phyloP scores from a whole-genome alignment of 2,888 invertebrate genomes.

The Drosophila nr. perissopoda region DNA sequence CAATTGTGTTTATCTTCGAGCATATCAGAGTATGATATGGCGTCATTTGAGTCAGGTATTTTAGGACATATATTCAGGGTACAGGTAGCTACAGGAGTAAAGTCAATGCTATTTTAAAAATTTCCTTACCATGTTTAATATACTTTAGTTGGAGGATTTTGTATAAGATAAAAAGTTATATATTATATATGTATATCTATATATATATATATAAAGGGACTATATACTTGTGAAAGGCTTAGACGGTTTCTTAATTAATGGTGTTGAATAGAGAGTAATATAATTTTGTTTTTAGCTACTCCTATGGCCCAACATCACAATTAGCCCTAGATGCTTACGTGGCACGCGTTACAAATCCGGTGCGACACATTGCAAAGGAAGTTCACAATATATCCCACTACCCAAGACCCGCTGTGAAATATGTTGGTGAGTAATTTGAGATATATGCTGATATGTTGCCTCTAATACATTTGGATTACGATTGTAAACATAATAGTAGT shows the following conservation, averaged over 20 bases:
- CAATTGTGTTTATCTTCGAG: no score
- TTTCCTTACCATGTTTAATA: not conserved
- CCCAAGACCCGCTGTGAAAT: conserved; percentile 89
- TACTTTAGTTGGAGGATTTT: not conserved
- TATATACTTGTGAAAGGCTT: not conserved
- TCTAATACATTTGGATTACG: conserved; percentile 12
- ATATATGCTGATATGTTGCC: conserved; percentile 6
- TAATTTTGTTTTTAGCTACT: conserved; percentile 56
- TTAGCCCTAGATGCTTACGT: conserved; percentile 89
- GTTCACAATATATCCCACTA: conserved; percentile 89
- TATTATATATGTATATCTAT: not conserved
- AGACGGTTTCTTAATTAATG: not conserved
- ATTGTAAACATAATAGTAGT: conserved; percentile 22
- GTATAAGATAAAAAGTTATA: not conserved
- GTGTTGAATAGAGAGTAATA: not conserved
- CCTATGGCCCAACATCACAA: conserved; percentile 85
- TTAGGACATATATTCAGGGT: not conserved
- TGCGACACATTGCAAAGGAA: conserved; percentile 88
- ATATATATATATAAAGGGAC: not conserved
- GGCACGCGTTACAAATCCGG: conserved; percentile 88
- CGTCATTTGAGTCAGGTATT: not conserved
- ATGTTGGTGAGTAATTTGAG: conserved; percentile 87
- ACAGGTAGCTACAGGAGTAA: not conserved
- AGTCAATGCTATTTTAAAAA: not conserved
- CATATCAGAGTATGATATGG: not conserved